Conservation (phyloP, 2,797 vertebrate genomes). For the Natrix natrix region DNA sequence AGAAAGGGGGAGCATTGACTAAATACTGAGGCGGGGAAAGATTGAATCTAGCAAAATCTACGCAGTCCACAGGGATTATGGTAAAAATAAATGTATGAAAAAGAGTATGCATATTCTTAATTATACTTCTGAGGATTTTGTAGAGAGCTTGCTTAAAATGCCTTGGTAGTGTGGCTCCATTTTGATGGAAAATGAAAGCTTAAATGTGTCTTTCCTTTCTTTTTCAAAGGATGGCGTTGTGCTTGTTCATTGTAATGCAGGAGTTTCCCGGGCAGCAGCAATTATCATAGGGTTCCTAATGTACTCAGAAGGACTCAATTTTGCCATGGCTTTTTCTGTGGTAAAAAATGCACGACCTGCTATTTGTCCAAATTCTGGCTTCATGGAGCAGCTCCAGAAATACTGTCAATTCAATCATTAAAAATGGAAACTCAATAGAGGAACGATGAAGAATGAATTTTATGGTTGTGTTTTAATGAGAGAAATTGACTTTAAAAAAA, state of each 20-base stretch:
- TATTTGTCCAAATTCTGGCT: conserved; percentile 87
- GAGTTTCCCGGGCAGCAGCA: conserved; percentile 87
- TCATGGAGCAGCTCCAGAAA: conserved; percentile 85
- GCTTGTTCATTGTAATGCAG: conserved; percentile 91
- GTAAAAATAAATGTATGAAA: neutral
- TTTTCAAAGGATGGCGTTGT: conserved; percentile 83
- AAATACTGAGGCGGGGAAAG: neutral
- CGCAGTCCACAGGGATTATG: neutral
- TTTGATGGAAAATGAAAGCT: neutral
- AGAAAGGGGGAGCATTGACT: neutral
- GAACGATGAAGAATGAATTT: conserved; percentile 16
- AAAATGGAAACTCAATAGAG: conserved; percentile 40
- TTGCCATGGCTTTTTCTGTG: conserved; percentile 81
- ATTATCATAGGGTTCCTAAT: conserved; percentile 90
- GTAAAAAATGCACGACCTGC: conserved; percentile 85
- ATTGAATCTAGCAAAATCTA: neutral
- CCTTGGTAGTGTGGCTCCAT: neutral
- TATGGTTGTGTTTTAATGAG: conserved; percentile 27
- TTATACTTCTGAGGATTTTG: too few relatives aligned
- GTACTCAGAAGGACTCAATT: conserved; percentile 80
- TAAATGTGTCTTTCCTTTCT: conserved; percentile 20
- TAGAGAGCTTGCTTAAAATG: neutral
- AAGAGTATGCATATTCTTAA: neutral
- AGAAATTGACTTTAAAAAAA: neutral
- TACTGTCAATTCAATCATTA: conserved; percentile 69